A percentile compares a stretch with the other conserved stretches of the same genome.
phyloP scores from a whole-genome alignment of 1,140 invertebrate genomes.

The Polypedilum vanderplanki region DNA sequence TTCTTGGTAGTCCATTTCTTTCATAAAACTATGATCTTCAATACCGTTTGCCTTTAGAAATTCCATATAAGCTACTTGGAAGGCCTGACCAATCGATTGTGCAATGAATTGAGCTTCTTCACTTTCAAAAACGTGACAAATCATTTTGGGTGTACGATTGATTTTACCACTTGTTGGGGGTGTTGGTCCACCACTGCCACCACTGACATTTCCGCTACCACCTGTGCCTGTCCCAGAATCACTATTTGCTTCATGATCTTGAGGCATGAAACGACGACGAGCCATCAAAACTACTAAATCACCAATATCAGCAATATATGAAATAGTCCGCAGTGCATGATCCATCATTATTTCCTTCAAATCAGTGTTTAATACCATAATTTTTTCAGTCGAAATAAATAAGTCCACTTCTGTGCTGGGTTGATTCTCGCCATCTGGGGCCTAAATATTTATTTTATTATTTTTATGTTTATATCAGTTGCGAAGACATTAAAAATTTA shows the following conservation, averaged over 20 bases:
- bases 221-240: constrained; percentile 30
- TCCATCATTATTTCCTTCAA: constrained; percentile 99
- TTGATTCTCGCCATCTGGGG: constrained; percentile 96
- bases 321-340: constrained; percentile 95
- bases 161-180: constrained; percentile 49
- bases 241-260: constrained; percentile 62
- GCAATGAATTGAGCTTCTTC: constrained; percentile 99
- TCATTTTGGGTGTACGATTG: constrained; percentile 93
- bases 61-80: constrained; percentile 99
- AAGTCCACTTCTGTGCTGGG: constrained; percentile 98
- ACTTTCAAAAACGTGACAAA: constrained; percentile 99
- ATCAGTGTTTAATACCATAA: constrained; percentile 99
- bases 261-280: constrained; percentile 78
- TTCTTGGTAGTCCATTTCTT: constrained; percentile 99
- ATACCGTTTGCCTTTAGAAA: constrained; percentile 98
- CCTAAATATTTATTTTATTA: constrained; percentile 54
- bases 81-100: constrained; percentile 98
- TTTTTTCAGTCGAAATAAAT: constrained; percentile 99
- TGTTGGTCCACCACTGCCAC: constrained; percentile 25
- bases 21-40: constrained; percentile 95
- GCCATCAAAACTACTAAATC: constrained; percentile 98
- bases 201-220: constrained; percentile 33
- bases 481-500: constrained; percentile 7
- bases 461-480: neutral
- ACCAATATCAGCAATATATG: constrained; percentile 98